Conservation (phyloP, 2,113 vertebrate species). For the Chlorocebus sabaeus region DNA sequence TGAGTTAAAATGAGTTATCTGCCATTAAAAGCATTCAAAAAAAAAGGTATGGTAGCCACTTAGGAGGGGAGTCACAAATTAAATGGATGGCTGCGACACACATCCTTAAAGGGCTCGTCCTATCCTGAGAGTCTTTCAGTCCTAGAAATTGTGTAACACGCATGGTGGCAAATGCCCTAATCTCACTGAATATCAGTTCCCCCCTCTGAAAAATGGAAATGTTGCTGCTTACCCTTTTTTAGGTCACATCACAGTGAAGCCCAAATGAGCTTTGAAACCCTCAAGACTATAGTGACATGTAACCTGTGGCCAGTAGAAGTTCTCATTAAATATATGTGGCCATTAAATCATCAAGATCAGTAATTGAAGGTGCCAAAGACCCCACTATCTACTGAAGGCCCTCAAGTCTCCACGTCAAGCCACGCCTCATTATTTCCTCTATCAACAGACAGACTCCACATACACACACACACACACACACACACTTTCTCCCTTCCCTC, state of each 20-base stretch:
- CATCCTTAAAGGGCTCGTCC: accelerated
- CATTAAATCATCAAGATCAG: neutral
- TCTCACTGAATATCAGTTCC: neutral
- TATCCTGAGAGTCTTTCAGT: neutral
- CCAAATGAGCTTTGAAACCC: neutral
- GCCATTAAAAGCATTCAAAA: neutral
- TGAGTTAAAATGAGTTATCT: neutral
- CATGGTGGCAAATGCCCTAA: accelerated
- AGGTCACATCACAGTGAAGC: neutral
- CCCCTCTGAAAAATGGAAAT: neutral
- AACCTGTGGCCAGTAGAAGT: accelerated
- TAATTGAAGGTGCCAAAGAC: neutral
- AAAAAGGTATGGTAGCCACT: neutral
- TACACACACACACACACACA: neutral
- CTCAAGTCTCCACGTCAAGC: neutral
- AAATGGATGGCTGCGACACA: neutral
- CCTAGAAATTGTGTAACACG: neutral
- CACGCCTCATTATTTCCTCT: neutral
- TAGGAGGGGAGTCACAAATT: neutral
- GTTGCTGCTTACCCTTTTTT: too few species aligned
- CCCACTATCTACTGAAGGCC: too few species aligned
- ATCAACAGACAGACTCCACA: neutral
- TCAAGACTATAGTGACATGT: neutral
- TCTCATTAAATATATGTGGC: neutral
- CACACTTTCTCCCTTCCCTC: too few species aligned